Evolutionary conservation across 2,888 invertebrate species (phyloP).

Genomic region (Steinernema scapterisci): DNA sequence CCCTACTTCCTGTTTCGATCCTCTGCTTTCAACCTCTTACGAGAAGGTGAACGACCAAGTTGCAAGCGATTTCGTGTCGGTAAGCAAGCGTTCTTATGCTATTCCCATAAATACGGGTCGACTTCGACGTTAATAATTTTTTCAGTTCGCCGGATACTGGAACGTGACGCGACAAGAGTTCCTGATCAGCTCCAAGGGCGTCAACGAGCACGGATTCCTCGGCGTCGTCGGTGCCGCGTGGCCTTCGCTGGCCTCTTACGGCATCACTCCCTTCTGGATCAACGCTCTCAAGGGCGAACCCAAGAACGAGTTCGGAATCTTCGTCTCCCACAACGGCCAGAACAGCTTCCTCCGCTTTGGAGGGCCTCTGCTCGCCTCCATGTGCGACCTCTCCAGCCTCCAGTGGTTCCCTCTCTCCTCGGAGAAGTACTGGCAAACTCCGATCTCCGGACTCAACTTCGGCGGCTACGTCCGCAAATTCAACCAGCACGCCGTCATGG

Average conservation of each 20-base stretch:
- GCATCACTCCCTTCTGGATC: constrained; percentile 10
- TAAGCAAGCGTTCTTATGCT: neutral
- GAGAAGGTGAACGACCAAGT: neutral
- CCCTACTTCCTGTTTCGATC: constrained; percentile 1
- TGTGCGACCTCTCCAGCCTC: constrained; percentile 5
- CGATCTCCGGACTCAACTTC: neutral
- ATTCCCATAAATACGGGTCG: neutral
- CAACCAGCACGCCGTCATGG: constrained; percentile 2
- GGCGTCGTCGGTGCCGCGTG: neutral
- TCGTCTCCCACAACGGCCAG: constrained; percentile 7
- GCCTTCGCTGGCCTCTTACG: constrained; percentile 16
- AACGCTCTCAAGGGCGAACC: constrained; percentile 6
- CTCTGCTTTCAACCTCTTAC: constrained; percentile 2
- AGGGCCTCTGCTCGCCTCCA: neutral
- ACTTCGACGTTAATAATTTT: neutral
- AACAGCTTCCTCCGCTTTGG: constrained; percentile 18
- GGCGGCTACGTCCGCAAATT: neutral
- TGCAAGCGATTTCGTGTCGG: constrained; percentile 14
- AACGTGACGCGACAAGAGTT: neutral
- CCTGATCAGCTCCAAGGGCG: neutral
- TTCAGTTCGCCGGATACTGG: constrained; percentile 26
- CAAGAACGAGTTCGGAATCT: constrained; percentile 10
- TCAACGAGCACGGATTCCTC: constrained; percentile 24
- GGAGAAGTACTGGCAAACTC: neutral
- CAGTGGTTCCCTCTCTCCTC: neutral